Conservation (phyloP, 2,797 vertebrate genomes). For the Uromys caudimaculatus region DNA sequence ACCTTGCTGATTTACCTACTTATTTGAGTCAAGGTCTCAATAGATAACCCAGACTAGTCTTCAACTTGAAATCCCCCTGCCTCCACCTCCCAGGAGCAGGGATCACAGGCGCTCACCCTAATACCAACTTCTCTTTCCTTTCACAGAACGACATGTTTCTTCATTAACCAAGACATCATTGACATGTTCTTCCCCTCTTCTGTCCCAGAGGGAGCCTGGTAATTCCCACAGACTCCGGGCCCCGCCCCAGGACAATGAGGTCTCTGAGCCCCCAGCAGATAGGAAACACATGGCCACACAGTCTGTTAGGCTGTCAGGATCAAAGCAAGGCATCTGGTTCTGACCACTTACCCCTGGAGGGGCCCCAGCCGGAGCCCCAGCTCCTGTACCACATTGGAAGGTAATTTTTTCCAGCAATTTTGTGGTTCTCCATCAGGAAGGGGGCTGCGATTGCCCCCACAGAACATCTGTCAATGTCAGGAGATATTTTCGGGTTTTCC, state of each 20-base stretch:
- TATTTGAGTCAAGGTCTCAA: not conserved
- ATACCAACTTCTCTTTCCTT: not conserved
- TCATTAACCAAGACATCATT: not conserved
- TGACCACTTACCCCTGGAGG: not conserved
- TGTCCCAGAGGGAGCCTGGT: not conserved
- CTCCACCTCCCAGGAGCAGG: not conserved
- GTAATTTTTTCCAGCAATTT: constrained; percentile 22
- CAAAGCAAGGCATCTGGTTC: not conserved
- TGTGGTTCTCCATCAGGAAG: not conserved
- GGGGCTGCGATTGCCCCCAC: not conserved
- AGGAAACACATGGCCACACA: not conserved
- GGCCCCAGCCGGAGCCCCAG: not conserved
- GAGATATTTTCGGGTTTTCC: not conserved
- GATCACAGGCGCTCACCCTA: not conserved
- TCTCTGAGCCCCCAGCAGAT: not conserved
- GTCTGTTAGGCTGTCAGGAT: not conserved
- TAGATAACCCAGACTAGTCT: not conserved
- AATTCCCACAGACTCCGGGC: not conserved
- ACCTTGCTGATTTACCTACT: not conserved
- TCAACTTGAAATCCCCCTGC: not conserved
- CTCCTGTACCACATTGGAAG: constrained; percentile 40
- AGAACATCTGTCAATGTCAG: not conserved
- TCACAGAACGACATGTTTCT: not conserved
- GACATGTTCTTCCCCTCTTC: not conserved
- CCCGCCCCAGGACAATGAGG: not conserved